Percentiles rank a stretch among this genome's conserved stretches.
phyloP scores from a whole-genome alignment of 1,140 invertebrate genomes.

The Idris sp. region DNA sequence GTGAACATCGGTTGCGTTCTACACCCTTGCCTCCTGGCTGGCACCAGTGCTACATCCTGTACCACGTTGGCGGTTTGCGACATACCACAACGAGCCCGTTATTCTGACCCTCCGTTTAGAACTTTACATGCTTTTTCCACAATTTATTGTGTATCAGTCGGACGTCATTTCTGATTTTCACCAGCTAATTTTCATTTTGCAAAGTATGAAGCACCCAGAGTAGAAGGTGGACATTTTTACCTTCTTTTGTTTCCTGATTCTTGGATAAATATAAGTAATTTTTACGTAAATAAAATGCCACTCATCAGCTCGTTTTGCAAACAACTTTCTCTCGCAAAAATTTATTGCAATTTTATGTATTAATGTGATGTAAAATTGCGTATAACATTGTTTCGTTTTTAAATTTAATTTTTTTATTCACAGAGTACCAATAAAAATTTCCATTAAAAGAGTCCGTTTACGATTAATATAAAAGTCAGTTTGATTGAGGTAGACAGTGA shows the following conservation, averaged over 20 bases:
- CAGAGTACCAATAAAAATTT: constrained; percentile 20
- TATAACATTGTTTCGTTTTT: constrained; percentile 5
- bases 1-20: constrained; percentile 77
- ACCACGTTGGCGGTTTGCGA: constrained; percentile 57
- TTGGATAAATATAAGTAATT: no score
- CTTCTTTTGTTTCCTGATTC: no score
- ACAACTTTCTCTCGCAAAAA: no score
- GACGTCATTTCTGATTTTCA: no score
- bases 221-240: no score
- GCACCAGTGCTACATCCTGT: constrained; percentile 54
- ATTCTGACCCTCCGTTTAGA: constrained; percentile 62
- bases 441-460: constrained; percentile 39
- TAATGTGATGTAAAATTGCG: no score
- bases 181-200: no score
- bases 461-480: constrained; percentile 48
- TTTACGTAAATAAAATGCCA: no score
- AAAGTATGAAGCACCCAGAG: no score
- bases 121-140: constrained; percentile 52
- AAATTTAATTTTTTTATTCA: constrained; percentile 14
- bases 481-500: constrained; percentile 51
- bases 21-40: constrained; percentile 70
- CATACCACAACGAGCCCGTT: constrained; percentile 65
- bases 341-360: no score
- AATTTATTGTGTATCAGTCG: constrained; percentile 34
- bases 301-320: no score